Percentiles rank a stretch among this genome's conserved stretches.
Evolutionary conservation across 2,888 invertebrate species (phyloP).

Genomic region (Erebia epiphron): DNA sequence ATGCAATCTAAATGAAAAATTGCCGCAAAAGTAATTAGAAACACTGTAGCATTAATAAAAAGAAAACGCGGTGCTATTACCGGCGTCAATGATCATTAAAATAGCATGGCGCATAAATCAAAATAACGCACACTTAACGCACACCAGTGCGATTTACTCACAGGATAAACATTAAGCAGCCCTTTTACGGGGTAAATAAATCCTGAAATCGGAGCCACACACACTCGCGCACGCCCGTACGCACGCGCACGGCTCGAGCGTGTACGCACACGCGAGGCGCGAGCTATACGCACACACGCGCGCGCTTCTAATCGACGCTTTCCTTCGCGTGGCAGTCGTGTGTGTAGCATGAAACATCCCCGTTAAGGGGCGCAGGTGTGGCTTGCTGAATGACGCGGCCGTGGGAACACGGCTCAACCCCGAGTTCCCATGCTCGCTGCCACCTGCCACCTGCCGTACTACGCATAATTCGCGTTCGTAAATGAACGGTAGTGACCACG

Average conservation of each 20-base stretch:
- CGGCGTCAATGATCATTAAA: conserved; percentile 47
- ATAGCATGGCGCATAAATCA: conserved; percentile 61
- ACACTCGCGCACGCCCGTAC: conserved; percentile 31
- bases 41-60: conserved; percentile 30
- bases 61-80: conserved; percentile 31
- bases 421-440: conserved; percentile 72
- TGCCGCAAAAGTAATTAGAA: conserved; percentile 39
- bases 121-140: conserved; percentile 36
- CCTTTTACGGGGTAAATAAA: conserved; percentile 60
- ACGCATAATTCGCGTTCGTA: conserved; percentile 82
- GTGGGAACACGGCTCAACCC: conserved; percentile 79
- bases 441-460: conserved; percentile 81
- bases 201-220: conserved; percentile 56
- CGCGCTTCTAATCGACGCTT: conserved; percentile 67
- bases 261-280: conserved; percentile 43
- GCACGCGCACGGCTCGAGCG: conserved; percentile 42
- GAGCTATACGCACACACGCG: conserved; percentile 52
- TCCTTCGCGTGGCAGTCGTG: conserved; percentile 80
- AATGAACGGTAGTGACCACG: conserved; percentile 83
- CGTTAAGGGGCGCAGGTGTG: conserved; percentile 81
- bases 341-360: conserved; percentile 65
- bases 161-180: conserved; percentile 62
- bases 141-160: conserved; percentile 42
- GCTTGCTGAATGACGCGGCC: conserved; percentile 75
- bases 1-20: conserved; percentile 40